Conservation (phyloP, 2,113 vertebrate species). For the Taxidea taxus region DNA sequence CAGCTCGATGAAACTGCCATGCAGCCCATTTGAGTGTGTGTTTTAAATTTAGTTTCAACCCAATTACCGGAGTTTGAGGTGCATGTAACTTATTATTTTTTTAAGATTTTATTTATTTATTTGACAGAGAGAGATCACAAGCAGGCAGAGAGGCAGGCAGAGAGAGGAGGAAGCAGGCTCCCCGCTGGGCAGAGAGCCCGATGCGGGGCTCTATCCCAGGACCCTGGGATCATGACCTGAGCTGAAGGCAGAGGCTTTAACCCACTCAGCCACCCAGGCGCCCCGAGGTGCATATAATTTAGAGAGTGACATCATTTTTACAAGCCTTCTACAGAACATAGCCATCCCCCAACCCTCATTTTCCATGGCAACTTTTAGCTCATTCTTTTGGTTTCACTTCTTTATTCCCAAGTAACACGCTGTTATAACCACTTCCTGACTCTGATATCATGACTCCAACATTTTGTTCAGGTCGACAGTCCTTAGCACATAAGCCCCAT, state of each 20-base stretch:
- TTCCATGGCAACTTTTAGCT: background rate
- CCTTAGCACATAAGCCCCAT: accelerated
- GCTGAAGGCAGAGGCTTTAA: too few species aligned
- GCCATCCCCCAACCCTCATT: background rate
- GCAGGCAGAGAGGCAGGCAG: too few species aligned
- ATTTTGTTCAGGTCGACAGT: accelerated
- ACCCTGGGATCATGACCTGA: too few species aligned
- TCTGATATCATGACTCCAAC: accelerated
- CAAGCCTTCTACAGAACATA: background rate
- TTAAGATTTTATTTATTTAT: too few species aligned
- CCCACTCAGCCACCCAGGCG: too few species aligned
- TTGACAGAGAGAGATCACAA: too few species aligned
- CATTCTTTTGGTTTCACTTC: background rate
- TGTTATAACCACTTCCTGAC: background rate
- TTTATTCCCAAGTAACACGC: background rate
- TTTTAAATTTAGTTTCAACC: background rate
- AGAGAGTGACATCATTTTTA: background rate
- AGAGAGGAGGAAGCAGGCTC: too few species aligned
- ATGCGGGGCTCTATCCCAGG: too few species aligned
- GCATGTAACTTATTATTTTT: background rate
- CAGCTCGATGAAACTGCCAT: too few species aligned
- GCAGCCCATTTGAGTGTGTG: background rate
- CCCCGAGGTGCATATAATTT: background rate
- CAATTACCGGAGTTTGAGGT: background rate
- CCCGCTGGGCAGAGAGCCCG: too few species aligned